Evolutionary conservation across 2,888 invertebrate species (phyloP).

Genomic region (Eilema depressum): DNA sequence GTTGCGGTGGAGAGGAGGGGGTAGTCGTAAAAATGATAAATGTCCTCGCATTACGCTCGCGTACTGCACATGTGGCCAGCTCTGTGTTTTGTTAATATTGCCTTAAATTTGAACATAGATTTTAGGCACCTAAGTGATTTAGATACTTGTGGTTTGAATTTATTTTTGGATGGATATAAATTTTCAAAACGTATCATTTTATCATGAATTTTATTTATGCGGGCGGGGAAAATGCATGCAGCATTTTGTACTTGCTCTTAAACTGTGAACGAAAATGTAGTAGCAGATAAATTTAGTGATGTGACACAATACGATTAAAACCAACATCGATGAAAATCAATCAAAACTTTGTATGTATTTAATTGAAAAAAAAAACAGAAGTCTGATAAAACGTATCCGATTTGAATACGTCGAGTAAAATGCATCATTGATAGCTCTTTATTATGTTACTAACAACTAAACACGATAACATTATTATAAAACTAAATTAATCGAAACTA

Average conservation of each 20-base stretch:
- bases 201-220: background rate
- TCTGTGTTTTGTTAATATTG: conserved; percentile 53
- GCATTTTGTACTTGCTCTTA: background rate
- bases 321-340: too few relatives aligned
- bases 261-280: background rate
- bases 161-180: conserved; percentile 19
- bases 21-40: conserved; percentile 59
- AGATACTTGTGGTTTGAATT: conserved; percentile 24
- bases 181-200: conserved; percentile 4
- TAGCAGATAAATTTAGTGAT: background rate
- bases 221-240: background rate
- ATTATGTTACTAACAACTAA: too few relatives aligned
- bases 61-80: conserved; percentile 51
- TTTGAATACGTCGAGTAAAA: too few relatives aligned
- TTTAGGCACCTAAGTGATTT: conserved; percentile 38
- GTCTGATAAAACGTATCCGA: too few relatives aligned
- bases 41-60: conserved; percentile 53
- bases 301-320: too few relatives aligned
- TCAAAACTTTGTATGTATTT: too few relatives aligned
- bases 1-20: conserved; percentile 19
- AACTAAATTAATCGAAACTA: too few relatives aligned
- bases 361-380: too few relatives aligned
- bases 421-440: too few relatives aligned
- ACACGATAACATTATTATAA: too few relatives aligned
- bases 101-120: conserved; percentile 49